Percentiles rank a stretch among this genome's conserved stretches.
Conservation (phyloP, 2,113 vertebrate genomes). For the Dasyornis broadbenti region DNA sequence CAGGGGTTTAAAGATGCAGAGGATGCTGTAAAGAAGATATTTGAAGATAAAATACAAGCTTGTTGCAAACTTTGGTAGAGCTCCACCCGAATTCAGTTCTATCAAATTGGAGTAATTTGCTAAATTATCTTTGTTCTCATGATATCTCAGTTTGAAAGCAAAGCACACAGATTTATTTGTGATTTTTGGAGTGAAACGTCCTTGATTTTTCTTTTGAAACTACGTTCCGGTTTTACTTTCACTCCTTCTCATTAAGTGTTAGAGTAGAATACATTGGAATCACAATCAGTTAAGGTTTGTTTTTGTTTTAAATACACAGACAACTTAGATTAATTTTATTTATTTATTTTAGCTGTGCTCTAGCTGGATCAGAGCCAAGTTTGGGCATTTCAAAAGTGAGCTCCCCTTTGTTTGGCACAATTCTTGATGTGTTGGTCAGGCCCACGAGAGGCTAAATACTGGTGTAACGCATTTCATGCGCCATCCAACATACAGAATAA, state of each 20-base stretch:
- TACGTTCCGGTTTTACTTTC: neutral
- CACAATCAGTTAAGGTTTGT: neutral
- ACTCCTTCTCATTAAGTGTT: neutral
- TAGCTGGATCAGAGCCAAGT: neutral
- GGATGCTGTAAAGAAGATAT: neutral
- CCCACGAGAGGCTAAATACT: conserved; percentile 10
- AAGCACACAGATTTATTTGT: neutral
- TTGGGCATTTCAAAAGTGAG: neutral
- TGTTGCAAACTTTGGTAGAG: neutral
- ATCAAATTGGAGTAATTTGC: neutral
- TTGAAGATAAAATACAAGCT: neutral
- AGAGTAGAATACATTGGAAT: neutral
- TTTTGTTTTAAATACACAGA: neutral
- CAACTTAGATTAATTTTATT: neutral
- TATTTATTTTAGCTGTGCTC: neutral
- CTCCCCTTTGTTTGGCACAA: neutral
- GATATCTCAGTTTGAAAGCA: neutral
- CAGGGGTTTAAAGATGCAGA: neutral
- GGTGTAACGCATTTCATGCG: neutral
- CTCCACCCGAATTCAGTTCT: neutral
- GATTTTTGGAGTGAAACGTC: neutral
- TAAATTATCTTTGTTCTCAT: neutral
- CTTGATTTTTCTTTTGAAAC: neutral
- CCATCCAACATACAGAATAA: conserved; percentile 15
- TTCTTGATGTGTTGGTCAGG: neutral